Evolutionary conservation across 92 coral and sea anemone genomes (phyloP).

Genomic region (Parazoanthus swiftii): DNA sequence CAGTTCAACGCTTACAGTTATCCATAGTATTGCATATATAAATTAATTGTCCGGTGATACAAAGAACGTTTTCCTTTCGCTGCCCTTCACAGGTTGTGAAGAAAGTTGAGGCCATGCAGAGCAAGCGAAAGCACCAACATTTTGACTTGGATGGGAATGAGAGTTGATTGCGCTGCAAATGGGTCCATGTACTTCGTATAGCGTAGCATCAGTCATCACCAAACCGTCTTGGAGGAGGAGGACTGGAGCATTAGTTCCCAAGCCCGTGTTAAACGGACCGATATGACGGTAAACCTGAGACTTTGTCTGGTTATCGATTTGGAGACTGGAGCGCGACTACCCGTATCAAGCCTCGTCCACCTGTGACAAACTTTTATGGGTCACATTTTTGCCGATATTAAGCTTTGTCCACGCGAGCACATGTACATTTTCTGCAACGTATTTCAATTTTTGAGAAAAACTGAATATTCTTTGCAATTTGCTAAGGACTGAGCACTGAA

Average conservation of each 20-base stretch:
- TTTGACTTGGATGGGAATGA: constrained; percentile 72
- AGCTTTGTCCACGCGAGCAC: no score
- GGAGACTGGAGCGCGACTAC: no score
- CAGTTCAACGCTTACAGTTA: no score
- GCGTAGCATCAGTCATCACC: neutral
- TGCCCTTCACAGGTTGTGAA: constrained; percentile 58
- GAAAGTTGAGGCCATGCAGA: constrained; percentile 80
- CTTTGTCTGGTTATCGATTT: neutral
- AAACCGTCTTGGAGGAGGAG: neutral
- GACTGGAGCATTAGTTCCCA: neutral
- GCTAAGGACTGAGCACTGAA: no score
- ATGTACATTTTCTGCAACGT: no score
- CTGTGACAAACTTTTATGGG: neutral
- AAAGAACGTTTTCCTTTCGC: no score
- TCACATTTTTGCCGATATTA: no score
- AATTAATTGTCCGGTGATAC: no score
- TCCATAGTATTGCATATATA: no score
- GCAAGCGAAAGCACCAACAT: constrained; percentile 69
- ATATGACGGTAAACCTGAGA: neutral
- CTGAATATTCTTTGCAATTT: no score
- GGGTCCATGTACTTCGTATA: neutral
- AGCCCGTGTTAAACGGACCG: neutral
- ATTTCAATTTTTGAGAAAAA: no score
- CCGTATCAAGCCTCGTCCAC: neutral
- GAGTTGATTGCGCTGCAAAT: neutral